Conservation (phyloP, 2,797 vertebrate species). For the Poecilia wingei region DNA sequence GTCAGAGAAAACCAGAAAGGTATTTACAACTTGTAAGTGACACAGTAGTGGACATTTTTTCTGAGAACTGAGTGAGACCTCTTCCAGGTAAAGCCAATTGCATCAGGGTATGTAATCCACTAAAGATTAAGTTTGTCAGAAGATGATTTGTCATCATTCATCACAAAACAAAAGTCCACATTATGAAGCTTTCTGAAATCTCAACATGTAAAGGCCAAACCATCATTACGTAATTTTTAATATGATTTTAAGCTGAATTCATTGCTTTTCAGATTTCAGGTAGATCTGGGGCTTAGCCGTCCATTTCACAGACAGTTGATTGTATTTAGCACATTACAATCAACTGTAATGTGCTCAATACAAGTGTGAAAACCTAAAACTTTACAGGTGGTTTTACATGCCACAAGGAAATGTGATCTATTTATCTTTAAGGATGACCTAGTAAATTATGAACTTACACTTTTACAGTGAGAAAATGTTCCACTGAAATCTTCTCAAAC, state of each 20-base stretch:
- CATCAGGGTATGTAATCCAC: neutral
- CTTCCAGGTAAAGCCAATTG: neutral
- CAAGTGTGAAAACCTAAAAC: neutral
- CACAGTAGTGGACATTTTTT: neutral
- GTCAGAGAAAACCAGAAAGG: neutral
- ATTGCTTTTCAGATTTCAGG: neutral
- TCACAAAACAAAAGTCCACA: neutral
- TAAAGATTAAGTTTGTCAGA: neutral
- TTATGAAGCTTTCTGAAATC: neutral
- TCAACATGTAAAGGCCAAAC: neutral
- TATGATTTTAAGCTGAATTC: neutral
- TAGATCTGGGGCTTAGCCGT: neutral
- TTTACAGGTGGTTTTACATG: neutral
- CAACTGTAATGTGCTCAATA: no score
- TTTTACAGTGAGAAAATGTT: neutral
- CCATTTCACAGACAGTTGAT: neutral
- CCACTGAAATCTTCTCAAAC: neutral
- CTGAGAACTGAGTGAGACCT: neutral
- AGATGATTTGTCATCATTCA: neutral
- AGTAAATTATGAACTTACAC: neutral
- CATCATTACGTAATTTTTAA: neutral
- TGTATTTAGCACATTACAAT: neutral
- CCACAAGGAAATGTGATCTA: neutral
- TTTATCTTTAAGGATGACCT: neutral
- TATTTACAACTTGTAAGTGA: neutral